Evolutionary conservation across 2,888 invertebrate species (phyloP), one percentile per base, ranked within the genome.

Genomic region (Neoaliturus tenellus): DNA sequence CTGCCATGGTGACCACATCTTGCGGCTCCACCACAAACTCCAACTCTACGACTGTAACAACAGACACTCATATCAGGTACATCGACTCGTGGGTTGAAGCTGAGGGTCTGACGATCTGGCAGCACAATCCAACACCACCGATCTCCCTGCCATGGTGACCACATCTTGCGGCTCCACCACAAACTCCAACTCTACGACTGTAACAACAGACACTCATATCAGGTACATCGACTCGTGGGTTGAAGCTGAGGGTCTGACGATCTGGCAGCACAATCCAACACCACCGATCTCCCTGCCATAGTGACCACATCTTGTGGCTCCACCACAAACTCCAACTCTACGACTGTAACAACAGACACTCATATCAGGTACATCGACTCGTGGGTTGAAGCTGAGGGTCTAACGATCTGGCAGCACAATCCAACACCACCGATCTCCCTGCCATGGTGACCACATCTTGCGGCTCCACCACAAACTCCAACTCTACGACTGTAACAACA

Each of bases 291-390:
- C 85, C 95, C 97, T 86, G 93, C 93, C 87, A 94, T 93, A 80
- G 95, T 95, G 80, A 96, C 94, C 81, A 94, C 93, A 91, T 98
- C 96, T 83, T 92, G 91, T 0, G 98, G 98, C 91, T 98, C 97
- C 69, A 93, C 91, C 25, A 93, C 93, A 90, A 98, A 96, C 88
- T 94, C 93, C 87, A 97, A 28, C 55, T 81, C 71, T 44, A 83
- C 80, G 14, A 51, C 82, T 82, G 58, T 10, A 78, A 78, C 55
- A 78, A 20, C 4, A 31, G 17, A 6, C 44, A 44, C 44, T 17
- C 44, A n/a, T n/a, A n/a, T n/a, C n/a, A n/a, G n/a, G n/a, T n/a
- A n/a, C n/a, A n/a, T n/a, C n/a, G n/a, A n/a, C n/a, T n/a, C n/a
- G 90, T 90, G 86, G 91, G 89, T 82, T 88, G 89, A 31, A 89